phyloP scores from a whole-genome alignment of 2,113 vertebrate genomes.

The Dolichotis patagonum region DNA sequence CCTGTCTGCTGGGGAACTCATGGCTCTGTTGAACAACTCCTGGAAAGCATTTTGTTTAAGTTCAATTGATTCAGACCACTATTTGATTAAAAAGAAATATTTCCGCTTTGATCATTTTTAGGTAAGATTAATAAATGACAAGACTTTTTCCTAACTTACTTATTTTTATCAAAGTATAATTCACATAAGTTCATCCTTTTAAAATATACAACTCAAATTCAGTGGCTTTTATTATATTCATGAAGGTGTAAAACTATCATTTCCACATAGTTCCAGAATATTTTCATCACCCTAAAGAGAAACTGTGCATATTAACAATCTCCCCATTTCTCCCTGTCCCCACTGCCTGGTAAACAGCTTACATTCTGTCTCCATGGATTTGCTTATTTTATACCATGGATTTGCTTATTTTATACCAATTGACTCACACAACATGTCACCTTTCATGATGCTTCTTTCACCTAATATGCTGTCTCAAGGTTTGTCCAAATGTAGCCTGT shows the following conservation, averaged over 20 bases:
- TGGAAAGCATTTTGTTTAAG: conserved; percentile 33
- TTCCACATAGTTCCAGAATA: conserved; percentile 13
- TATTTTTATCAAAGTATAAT: conserved; percentile 43
- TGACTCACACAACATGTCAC: not conserved
- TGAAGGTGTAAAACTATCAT: not conserved
- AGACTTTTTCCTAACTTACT: not conserved
- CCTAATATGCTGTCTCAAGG: not conserved
- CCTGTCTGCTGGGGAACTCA: not conserved
- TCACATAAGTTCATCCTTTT: not conserved
- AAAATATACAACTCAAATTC: not conserved
- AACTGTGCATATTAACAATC: not conserved
- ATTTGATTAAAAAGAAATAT: conserved; percentile 41
- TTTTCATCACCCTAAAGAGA: not conserved
- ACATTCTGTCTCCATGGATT: not conserved
- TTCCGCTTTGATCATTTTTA: conserved; percentile 30
- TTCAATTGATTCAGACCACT: not conserved
- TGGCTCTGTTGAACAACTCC: not conserved
- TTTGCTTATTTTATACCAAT: not conserved
- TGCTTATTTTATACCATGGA: not conserved
- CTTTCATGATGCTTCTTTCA: not conserved
- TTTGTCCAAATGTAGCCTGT: not conserved
- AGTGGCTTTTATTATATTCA: conserved; percentile 23
- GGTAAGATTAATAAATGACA: not conserved
- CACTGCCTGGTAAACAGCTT: not conserved
- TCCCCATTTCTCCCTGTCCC: no score